Percentiles rank a stretch among this genome's conserved stretches.
Conservation (phyloP, 2,888 invertebrate genomes). For the Mythimna loreyi region DNA sequence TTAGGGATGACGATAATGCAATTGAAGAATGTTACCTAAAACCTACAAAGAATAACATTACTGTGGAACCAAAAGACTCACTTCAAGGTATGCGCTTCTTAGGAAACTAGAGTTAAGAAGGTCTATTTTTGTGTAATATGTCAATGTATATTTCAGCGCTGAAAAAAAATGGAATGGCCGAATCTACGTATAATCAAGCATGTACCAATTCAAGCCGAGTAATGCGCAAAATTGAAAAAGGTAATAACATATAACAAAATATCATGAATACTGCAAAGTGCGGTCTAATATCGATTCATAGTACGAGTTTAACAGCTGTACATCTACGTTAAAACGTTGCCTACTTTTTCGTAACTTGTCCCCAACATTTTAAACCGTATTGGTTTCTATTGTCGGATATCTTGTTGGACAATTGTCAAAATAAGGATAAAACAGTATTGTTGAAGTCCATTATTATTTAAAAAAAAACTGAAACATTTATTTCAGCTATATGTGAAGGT, state of each 20-base stretch:
- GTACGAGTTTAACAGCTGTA: neutral
- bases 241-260: constrained; percentile 9
- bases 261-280: neutral
- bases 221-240: constrained; percentile 13
- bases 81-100: constrained; percentile 5
- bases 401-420: neutral
- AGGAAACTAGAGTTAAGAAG: neutral
- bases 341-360: too few species aligned
- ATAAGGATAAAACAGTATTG: neutral
- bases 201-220: neutral
- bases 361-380: too few species aligned
- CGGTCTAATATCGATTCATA: neutral
- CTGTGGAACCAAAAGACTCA: neutral
- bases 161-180: neutral
- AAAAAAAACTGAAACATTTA: neutral
- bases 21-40: neutral
- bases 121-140: neutral
- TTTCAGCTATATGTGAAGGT: constrained; percentile 38
- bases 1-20: neutral
- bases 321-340: neutral
- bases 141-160: constrained; percentile 16
- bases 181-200: neutral
- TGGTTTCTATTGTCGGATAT: too few species aligned
- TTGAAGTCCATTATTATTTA: too few species aligned
- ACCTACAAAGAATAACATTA: neutral